Conservation (phyloP, 2,113 vertebrate species). For the Lutjanus erythropterus region DNA sequence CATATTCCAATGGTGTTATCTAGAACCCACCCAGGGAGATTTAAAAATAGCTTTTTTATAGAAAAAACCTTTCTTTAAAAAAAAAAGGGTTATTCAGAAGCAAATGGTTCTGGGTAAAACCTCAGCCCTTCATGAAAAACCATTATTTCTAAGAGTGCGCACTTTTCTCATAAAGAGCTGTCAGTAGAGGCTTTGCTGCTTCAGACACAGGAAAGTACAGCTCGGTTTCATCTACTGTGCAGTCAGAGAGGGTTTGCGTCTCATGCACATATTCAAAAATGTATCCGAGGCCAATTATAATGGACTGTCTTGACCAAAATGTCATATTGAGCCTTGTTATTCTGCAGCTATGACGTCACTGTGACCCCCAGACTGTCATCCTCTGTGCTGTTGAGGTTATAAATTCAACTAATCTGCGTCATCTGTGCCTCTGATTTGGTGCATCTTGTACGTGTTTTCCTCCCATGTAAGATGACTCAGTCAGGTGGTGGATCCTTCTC, state of each 20-base stretch:
- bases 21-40: too few relatives aligned
- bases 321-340: conserved; percentile 42
- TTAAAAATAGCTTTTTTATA: too few relatives aligned
- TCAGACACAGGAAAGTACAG: conserved; percentile 13
- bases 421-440: conserved; percentile 48
- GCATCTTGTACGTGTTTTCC: conserved; percentile 43
- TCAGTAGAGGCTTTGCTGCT: conserved; percentile 20
- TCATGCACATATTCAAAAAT: not conserved
- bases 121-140: too few relatives aligned
- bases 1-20: too few relatives aligned
- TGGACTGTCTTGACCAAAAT: conserved; percentile 28
- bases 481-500: conserved; percentile 50
- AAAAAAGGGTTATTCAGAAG: too few relatives aligned
- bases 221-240: conserved; percentile 24
- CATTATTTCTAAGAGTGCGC: too few relatives aligned
- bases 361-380: conserved; percentile 23
- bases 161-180: conserved; percentile 39
- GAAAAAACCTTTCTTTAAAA: too few relatives aligned
- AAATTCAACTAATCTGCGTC: conserved; percentile 63
- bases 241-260: conserved; percentile 17
- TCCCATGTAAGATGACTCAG: conserved; percentile 57
- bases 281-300: conserved; percentile 46
- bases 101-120: too few relatives aligned
- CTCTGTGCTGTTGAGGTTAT: conserved; percentile 28
- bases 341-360: conserved; percentile 44